phyloP scores from a whole-genome alignment of 2,113 vertebrate genomes.

The Campylomormyrus numenius region DNA sequence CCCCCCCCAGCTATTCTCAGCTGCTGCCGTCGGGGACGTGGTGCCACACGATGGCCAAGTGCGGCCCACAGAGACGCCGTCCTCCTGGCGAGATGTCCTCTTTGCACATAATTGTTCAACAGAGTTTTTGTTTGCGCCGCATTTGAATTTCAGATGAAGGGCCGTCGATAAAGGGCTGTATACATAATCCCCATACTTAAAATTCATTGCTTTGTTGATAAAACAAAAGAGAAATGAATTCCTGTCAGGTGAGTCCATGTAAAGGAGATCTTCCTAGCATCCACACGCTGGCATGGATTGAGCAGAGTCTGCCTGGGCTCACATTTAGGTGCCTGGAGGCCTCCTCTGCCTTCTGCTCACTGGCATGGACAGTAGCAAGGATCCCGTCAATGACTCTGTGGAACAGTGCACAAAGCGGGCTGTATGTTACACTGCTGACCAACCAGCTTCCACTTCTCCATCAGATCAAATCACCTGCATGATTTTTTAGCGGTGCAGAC shows the following conservation, averaged over 20 bases:
- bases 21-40: neutral
- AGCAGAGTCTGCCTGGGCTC: neutral
- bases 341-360: neutral
- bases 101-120: neutral
- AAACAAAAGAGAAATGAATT: neutral
- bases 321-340: neutral
- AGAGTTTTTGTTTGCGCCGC: neutral
- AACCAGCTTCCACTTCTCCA: neutral
- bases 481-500: neutral
- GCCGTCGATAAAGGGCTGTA: neutral
- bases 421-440: neutral
- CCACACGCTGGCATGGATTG: neutral
- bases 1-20: neutral
- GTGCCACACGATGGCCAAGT: neutral
- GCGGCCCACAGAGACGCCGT: neutral
- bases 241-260: neutral
- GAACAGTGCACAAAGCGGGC: neutral
- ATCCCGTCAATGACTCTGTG: neutral
- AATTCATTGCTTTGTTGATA: neutral
- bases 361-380: neutral
- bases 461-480: neutral
- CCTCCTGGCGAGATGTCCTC: neutral
- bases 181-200: neutral
- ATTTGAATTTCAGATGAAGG: conserved; percentile 8
- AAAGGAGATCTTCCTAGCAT: neutral